Base-by-base conservation (phyloP, 2,797 vertebrate species). In the Poeciliopsis presidionis region DNA sequence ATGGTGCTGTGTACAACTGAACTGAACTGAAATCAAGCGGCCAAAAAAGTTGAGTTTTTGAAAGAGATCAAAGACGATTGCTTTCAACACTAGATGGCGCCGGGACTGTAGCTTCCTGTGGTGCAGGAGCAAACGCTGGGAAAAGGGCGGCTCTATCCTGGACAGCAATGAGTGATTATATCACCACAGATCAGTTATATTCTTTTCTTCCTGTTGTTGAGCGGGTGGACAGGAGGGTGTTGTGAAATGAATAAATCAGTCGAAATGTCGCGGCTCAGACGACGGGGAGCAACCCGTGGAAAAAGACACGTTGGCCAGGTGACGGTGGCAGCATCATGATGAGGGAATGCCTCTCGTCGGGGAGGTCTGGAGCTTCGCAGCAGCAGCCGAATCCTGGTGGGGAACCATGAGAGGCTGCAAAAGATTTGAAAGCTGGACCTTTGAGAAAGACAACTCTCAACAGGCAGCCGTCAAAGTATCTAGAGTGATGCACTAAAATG, bases 81-180 rank as follows among this genome's bases (percentile, higher is more conserved):
- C 1, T 87, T 75, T 87, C 65, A 77, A 86, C 94, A 94, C 90
- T 93, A 94, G 94, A 90, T 93, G 94, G 94, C 47, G 86, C 87
- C 88, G 83, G 49, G 39, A 46, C 61, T 82, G 43, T 41, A 69
- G n/a, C 45, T 81, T 85, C 46, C 4, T 57, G 3, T 25, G 0
- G 72, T 61, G 1, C 41, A 47, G 46, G 46, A 47, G 14, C 22
- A 53, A 53, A 0, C 30, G 12, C 57, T 59, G 57, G 57, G 11
- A 0, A 30, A 16, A 79, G n/a, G 0, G 1, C 5, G 39, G 5
- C 4, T 9, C 51, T 9, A 43, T 61, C 14, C 33, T 41, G 33
- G 25, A 25, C 41, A 13, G 45, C 67, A 70, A 13, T 11, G 25
- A 2, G 25, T 14, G 41, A 45, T 45, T n/a, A 25, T 67, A 2